A percentile compares a stretch with the other conserved stretches of the same genome.
phyloP scores from a whole-genome alignment of 1,140 invertebrate species.

The Megalopta genalis region DNA sequence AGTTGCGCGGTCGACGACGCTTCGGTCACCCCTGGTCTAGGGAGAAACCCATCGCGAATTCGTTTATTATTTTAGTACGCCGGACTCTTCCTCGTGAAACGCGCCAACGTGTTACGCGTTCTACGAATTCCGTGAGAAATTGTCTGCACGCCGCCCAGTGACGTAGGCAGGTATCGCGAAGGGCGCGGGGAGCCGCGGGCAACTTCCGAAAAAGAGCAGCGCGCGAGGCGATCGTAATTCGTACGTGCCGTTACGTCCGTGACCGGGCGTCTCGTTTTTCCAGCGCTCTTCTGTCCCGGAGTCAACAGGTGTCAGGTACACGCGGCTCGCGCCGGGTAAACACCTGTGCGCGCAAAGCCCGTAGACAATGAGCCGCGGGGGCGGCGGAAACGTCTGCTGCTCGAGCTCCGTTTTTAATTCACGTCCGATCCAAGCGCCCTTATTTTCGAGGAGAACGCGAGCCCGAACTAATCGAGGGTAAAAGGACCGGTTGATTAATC shows the following conservation, averaged over 20 bases:
- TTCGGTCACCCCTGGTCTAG: too few relatives aligned
- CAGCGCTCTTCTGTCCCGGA: conserved; percentile 25
- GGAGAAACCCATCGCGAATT: too few relatives aligned
- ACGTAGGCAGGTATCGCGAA: conserved; percentile 6
- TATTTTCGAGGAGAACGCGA: not conserved
- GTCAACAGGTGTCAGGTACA: conserved; percentile 58
- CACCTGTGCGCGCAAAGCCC: conserved; percentile 16
- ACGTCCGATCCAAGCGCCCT: not conserved
- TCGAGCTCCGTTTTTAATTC: too few relatives aligned
- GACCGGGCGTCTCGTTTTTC: conserved; percentile 48
- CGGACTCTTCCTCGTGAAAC: too few relatives aligned
- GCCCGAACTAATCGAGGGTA: not conserved
- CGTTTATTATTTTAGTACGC: too few relatives aligned
- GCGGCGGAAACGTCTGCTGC: too few relatives aligned
- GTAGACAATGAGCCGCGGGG: conserved; percentile 28
- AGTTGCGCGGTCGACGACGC: too few relatives aligned
- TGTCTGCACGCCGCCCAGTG: not conserved
- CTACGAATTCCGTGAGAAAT: not conserved
- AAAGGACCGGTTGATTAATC: not conserved
- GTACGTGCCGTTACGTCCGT: conserved; percentile 40
- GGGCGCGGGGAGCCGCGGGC: not conserved
- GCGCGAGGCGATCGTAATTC: conserved; percentile 46
- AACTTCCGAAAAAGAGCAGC: conserved; percentile 46
- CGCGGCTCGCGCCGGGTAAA: conserved; percentile 19
- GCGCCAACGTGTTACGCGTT: too few relatives aligned